Percentiles rank a stretch among this genome's conserved stretches.
Conservation (phyloP, 2,797 vertebrate genomes). For the Perodicticus potto region DNA sequence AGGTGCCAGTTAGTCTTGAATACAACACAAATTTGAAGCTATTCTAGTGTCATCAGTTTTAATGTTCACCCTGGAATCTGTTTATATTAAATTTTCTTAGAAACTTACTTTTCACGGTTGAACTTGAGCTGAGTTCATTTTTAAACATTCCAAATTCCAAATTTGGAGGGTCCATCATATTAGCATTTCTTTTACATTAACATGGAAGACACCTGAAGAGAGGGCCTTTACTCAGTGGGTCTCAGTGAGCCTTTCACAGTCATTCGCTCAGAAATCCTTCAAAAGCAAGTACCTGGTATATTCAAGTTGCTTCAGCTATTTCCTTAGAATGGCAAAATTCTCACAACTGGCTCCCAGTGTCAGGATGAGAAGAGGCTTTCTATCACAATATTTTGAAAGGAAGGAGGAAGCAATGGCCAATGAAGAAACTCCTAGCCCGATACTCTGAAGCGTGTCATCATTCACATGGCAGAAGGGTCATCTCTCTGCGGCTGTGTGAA, state of each 20-base stretch:
- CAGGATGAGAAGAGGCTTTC: too few species aligned
- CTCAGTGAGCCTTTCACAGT: background rate
- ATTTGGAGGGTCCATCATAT: too few species aligned
- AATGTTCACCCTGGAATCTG: background rate
- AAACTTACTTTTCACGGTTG: too few species aligned
- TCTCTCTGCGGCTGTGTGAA: too few species aligned
- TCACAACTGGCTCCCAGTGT: background rate
- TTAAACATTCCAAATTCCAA: background rate
- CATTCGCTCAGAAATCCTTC: background rate
- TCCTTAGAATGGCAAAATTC: too few species aligned
- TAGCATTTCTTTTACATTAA: accelerated
- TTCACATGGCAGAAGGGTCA: background rate
- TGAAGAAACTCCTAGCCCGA: accelerated
- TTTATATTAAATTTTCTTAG: background rate
- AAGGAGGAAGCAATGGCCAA: background rate
- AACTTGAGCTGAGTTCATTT: background rate
- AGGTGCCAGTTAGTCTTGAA: background rate
- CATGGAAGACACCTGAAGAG: background rate
- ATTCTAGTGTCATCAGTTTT: background rate
- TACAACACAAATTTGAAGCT: background rate
- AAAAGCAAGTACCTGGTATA: accelerated
- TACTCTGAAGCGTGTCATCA: background rate
- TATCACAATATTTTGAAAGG: background rate
- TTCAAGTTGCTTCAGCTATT: background rate
- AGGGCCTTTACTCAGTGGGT: accelerated